Evolutionary conservation across 2,797 vertebrate species (phyloP), one percentile per base, ranked within the genome.

Genomic region (Sternotherus odoratus): DNA sequence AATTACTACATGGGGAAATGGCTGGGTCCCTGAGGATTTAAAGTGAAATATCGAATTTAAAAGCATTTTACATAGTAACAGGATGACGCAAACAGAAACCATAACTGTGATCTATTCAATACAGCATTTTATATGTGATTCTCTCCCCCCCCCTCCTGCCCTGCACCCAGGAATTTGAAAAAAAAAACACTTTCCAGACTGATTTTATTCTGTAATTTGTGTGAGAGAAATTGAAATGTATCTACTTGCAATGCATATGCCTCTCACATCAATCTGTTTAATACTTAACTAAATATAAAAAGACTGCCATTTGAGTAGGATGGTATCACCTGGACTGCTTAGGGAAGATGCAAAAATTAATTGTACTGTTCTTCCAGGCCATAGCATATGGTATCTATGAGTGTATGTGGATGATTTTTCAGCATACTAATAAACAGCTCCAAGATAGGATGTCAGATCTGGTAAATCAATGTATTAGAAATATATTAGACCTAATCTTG

Each of bases 401-500:
- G 33, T n/a, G 50, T 91, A 63, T 90, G 83, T 86, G 90, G 81
- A 85, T 30, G 85, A 86, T 93, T 95, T 63, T 91, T 92, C 90
- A 80, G 92, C 84, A 91, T 80, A 93, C 80, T 79, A 95, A 94
- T 83, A 94, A 97, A 86, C 49, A 91, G 86, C 87, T 96, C 93
- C 66, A 89, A 94, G 90, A 96, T 95, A 90, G 54, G 90, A 89
- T 95, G 95, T 98, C 96, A 98, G 91, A 96, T 97, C 88, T 95
- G 60, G 81, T 97, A 98, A 97, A 98, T 97, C 92, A 95, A 80
- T 87, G 74, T 93, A 92, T 95, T 96, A 97, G 93, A 98, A 97
- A 97, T 97, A 94, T 86, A 97, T 97, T 97, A 95, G 63, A 93
- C 96, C 95, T 97, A 89, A 94, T 97, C 95, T 97, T 97, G 97